phyloP scores from a whole-genome alignment of 2,888 invertebrate species.

The Rugalucina vietnamica region DNA sequence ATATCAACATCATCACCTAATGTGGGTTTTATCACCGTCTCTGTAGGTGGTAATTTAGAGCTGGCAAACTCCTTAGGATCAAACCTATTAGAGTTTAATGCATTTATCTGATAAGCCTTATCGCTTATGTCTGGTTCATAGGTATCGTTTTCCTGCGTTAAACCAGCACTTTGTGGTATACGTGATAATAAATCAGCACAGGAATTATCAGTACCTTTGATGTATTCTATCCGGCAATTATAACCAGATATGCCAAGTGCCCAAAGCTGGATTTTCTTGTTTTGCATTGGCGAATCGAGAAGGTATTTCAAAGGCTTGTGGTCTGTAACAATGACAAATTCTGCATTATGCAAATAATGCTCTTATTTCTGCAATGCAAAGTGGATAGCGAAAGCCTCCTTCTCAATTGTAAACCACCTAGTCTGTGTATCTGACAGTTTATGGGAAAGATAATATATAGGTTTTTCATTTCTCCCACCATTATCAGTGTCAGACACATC shows the following conservation, averaged over 20 bases:
- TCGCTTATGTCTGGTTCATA: slow-evolving; percentile 36
- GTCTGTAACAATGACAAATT: slow-evolving; percentile 35
- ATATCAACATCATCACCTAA: slow-evolving; percentile 8
- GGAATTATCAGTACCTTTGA: slow-evolving; percentile 21
- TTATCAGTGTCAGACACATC: not conserved
- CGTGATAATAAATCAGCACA: slow-evolving; percentile 33
- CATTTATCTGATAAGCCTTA: slow-evolving; percentile 36
- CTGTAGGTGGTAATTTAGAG: not conserved
- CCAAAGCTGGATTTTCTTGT: slow-evolving; percentile 44
- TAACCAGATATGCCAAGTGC: slow-evolving; percentile 42
- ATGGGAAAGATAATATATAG: slow-evolving; percentile 27
- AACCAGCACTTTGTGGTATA: not conserved
- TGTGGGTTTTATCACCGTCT: not conserved
- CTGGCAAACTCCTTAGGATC: slow-evolving; percentile 36
- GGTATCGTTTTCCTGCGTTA: not conserved
- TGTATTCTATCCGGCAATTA: slow-evolving; percentile 47
- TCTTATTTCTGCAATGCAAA: slow-evolving; percentile 33
- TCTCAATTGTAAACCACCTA: slow-evolving; percentile 33
- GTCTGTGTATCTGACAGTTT: slow-evolving; percentile 26
- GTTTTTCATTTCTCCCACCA: slow-evolving; percentile 13
- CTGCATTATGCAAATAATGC: slow-evolving; percentile 36
- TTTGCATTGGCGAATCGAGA: slow-evolving; percentile 44
- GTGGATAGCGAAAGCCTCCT: slow-evolving; percentile 35
- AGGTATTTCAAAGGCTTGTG: slow-evolving; percentile 45
- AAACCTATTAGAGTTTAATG: slow-evolving; percentile 46